A percentile compares a stretch with the other conserved stretches of the same genome.
Evolutionary conservation across 2,113 vertebrate genomes (phyloP).

Genomic region (Hyaena hyaena): DNA sequence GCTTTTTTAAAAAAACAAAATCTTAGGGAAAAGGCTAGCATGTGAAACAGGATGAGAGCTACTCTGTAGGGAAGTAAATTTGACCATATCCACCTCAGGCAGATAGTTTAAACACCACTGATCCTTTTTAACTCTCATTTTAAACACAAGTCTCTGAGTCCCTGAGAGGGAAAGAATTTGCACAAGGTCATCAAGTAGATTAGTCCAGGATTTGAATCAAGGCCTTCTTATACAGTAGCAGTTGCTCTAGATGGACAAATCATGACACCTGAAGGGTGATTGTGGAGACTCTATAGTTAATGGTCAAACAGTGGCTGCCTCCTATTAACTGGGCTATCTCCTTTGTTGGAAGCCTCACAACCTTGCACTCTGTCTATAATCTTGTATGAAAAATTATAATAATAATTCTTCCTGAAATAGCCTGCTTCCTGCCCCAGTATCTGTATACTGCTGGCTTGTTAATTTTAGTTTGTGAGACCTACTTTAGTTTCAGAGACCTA

Average conservation of each 20-base stretch:
- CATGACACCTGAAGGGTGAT: not conserved
- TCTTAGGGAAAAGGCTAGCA: not conserved
- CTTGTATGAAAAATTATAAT: not conserved
- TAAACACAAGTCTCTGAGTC: not conserved
- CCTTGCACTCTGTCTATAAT: not conserved
- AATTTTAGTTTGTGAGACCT: constrained; percentile 44
- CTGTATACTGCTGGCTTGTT: constrained; percentile 21
- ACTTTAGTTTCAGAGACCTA: not conserved
- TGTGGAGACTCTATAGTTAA: not conserved
- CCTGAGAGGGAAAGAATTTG: not conserved
- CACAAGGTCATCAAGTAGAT: not conserved
- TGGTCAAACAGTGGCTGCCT: not conserved
- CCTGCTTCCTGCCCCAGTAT: not conserved
- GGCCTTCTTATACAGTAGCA: not conserved
- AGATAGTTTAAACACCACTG: not conserved
- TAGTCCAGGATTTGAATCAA: not conserved
- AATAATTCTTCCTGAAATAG: not conserved
- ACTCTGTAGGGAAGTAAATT: not conserved
- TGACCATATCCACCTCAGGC: too few species aligned
- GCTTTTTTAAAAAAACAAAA: not conserved
- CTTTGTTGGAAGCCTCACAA: not conserved
- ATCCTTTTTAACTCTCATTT: not conserved
- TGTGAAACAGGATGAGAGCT: not conserved
- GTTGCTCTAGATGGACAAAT: not conserved
- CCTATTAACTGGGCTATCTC: not conserved